Conservation (phyloP, 2,888 invertebrate genomes). For the Linyphia triangularis region DNA sequence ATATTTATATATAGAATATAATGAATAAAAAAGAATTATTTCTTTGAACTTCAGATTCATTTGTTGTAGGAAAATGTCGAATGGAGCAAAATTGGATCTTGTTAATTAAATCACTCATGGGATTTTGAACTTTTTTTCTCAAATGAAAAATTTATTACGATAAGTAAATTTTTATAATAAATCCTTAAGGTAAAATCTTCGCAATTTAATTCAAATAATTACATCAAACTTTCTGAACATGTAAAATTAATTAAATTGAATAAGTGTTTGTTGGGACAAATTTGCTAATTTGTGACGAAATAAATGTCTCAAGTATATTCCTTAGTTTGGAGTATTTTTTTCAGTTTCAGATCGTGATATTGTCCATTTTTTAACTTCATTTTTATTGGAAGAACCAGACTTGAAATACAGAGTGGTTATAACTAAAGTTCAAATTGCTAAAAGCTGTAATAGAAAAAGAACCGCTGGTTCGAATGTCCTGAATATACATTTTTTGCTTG, state of each 20-base stretch:
- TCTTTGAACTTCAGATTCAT: neutral
- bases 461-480: no score
- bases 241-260: no score
- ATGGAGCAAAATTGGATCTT: neutral
- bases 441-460: no score
- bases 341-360: no score
- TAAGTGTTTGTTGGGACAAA: neutral
- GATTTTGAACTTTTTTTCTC: constrained; percentile 5
- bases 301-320: neutral
- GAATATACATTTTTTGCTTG: no score
- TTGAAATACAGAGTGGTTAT: no score
- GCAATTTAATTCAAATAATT: neutral
- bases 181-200: neutral
- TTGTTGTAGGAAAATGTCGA: neutral
- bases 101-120: constrained; percentile 25
- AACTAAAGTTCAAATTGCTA: no score
- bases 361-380: no score
- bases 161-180: neutral
- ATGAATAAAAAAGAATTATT: neutral
- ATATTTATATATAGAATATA: neutral
- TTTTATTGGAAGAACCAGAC: no score
- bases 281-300: neutral
- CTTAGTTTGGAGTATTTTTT: no score
- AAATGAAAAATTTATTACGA: constrained; percentile 30
- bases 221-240: neutral